phyloP scores from a whole-genome alignment of 35 echinoderm and acorn worm genomes.

The Amphiura filiformis region DNA sequence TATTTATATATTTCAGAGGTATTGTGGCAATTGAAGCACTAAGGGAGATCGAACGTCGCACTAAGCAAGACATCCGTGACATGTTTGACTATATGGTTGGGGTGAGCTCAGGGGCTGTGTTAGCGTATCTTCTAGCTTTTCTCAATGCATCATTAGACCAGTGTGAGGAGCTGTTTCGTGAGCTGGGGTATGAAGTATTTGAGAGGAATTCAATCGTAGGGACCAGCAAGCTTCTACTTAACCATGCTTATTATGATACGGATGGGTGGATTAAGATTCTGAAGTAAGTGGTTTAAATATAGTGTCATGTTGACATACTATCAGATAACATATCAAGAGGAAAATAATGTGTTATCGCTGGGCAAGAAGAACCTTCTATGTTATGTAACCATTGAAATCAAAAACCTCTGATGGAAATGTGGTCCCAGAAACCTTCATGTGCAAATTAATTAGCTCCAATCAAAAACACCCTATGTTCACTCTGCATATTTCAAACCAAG shows the following conservation, averaged over 20 bases:
- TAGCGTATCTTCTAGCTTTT: constrained; percentile 73
- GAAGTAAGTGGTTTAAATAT: constrained; percentile 38
- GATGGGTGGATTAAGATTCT: constrained; percentile 90
- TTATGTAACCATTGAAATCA: too few relatives aligned
- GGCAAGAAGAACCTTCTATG: too few relatives aligned
- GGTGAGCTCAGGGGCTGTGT: constrained; percentile 94
- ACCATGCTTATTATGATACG: constrained; percentile 95
- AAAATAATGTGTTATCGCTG: too few relatives aligned
- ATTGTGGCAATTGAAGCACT: constrained; percentile 83
- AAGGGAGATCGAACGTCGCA: constrained; percentile 53
- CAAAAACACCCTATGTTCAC: too few relatives aligned
- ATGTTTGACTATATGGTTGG: constrained; percentile 96
- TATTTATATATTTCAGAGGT: too few relatives aligned
- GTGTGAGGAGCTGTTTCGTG: constrained; percentile 72
- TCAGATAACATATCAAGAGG: too few relatives aligned
- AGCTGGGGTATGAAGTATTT: constrained; percentile 65
- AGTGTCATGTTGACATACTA: neutral
- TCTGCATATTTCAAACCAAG: too few relatives aligned
- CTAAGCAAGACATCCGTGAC: constrained; percentile 60
- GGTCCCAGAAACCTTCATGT: too few relatives aligned
- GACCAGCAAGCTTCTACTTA: constrained; percentile 85
- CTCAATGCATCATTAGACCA: constrained; percentile 55
- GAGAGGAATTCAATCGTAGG: constrained; percentile 80
- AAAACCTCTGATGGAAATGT: too few relatives aligned
- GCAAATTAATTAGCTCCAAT: too few relatives aligned